Evolutionary conservation across 1,140 invertebrate species (phyloP).

Genomic region (Dufourea novaeangliae): DNA sequence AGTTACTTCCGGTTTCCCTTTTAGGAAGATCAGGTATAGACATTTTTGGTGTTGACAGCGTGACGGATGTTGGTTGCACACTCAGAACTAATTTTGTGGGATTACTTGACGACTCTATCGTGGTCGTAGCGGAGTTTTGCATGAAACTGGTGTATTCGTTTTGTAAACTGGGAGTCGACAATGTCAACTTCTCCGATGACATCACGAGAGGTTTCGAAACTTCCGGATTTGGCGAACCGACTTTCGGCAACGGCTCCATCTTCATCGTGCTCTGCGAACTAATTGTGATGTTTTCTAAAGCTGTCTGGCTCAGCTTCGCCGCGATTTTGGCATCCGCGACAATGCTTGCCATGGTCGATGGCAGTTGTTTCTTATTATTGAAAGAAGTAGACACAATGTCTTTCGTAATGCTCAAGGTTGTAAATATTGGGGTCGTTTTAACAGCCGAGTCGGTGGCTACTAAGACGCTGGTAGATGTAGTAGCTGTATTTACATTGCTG

Average conservation of each 20-base stretch:
- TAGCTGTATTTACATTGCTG: background rate
- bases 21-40: constrained; percentile 69
- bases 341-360: constrained; percentile 70
- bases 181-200: background rate
- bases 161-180: constrained; percentile 1
- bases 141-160: constrained; percentile 19
- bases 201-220: constrained; percentile 17
- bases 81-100: constrained; percentile 53
- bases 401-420: constrained; percentile 47
- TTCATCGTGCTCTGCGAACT: constrained; percentile 39
- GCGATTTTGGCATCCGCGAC: constrained; percentile 76
- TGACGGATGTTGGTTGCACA: constrained; percentile 73
- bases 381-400: constrained; percentile 54
- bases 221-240: background rate
- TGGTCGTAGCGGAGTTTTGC: background rate
- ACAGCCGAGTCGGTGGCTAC: constrained; percentile 22
- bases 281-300: constrained; percentile 54
- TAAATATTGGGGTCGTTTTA: constrained; percentile 46
- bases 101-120: constrained; percentile 11
- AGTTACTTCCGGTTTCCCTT: constrained; percentile 48
- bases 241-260: constrained; percentile 18
- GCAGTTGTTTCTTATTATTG: constrained; percentile 60
- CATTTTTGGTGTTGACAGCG: constrained; percentile 73
- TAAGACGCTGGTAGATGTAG: constrained; percentile 8
- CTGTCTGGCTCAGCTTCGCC: constrained; percentile 70